phyloP scores from a whole-genome alignment of 1,140 invertebrate genomes.

The Campoletis sonorensis region DNA sequence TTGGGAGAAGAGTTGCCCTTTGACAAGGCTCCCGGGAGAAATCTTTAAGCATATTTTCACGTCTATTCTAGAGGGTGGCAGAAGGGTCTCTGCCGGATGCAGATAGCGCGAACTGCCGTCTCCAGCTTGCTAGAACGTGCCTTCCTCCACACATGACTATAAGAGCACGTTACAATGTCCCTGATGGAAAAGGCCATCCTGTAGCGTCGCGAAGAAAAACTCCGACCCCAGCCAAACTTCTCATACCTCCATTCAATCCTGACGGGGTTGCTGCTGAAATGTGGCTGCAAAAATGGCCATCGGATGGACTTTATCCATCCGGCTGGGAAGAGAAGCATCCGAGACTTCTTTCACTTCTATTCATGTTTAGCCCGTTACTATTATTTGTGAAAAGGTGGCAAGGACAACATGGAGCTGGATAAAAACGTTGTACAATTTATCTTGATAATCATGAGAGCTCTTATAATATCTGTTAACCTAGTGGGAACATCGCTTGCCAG shows the following conservation, averaged over 20 bases:
- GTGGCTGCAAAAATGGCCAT: constrained; percentile 69
- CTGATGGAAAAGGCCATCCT: constrained; percentile 74
- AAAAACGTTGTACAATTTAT: constrained; percentile 33
- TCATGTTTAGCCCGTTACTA: constrained; percentile 55
- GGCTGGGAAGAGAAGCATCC: background rate
- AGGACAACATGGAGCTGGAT: background rate
- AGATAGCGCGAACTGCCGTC: constrained; percentile 66
- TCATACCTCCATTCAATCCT: constrained; percentile 45
- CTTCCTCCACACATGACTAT: constrained; percentile 40
- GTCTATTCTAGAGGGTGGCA: constrained; percentile 60
- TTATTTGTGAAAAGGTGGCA: constrained; percentile 45
- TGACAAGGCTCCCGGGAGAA: constrained; percentile 72
- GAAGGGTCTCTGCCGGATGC: constrained; percentile 74
- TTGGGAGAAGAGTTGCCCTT: constrained; percentile 47
- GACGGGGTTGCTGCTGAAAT: constrained; percentile 61
- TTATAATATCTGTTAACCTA: background rate
- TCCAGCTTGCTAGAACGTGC: constrained; percentile 49
- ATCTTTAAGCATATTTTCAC: constrained; percentile 75
- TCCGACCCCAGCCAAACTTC: constrained; percentile 20
- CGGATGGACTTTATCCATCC: constrained; percentile 48
- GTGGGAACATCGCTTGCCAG: constrained; percentile 7
- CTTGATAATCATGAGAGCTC: constrained; percentile 22
- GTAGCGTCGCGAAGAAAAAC: constrained; percentile 48
- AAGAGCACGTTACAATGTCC: constrained; percentile 62
- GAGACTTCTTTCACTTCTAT: constrained; percentile 56